A percentile compares a stretch with the other conserved stretches of the same genome.
Evolutionary conservation across 1,140 invertebrate species (phyloP).

Genomic region (Micrasema minimum): DNA sequence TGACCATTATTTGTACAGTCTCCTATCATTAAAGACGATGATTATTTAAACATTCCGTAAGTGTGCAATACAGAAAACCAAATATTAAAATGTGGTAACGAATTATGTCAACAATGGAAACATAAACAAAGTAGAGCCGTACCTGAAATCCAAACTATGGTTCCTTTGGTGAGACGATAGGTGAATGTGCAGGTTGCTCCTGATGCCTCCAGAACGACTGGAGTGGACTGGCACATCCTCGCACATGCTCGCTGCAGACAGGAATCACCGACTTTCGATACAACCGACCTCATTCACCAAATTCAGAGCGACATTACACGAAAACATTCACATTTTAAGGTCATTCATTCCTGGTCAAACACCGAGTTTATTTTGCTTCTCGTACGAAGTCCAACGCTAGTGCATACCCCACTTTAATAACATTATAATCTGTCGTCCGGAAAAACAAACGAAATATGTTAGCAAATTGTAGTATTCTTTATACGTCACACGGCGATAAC

Average conservation of each 20-base stretch:
- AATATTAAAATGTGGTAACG: slow-evolving; percentile 14
- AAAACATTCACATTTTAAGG: slow-evolving; percentile 42
- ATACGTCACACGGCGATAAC: slow-evolving; percentile 46
- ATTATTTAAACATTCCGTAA: no score
- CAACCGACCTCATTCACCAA: slow-evolving; percentile 40
- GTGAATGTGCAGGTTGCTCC: slow-evolving; percentile 27
- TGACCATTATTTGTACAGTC: no score
- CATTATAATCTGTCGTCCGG: slow-evolving; percentile 26
- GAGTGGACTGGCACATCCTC: slow-evolving; percentile 44
- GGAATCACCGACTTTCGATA: slow-evolving; percentile 34
- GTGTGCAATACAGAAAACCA: not conserved
- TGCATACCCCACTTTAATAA: slow-evolving; percentile 20
- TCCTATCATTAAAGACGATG: no score
- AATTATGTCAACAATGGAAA: slow-evolving; percentile 8
- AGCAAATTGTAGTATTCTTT: slow-evolving; percentile 33
- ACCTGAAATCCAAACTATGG: slow-evolving; percentile 43
- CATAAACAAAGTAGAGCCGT: slow-evolving; percentile 6
- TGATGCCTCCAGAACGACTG: slow-evolving; percentile 38
- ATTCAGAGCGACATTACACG: slow-evolving; percentile 23
- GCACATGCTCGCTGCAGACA: slow-evolving; percentile 43
- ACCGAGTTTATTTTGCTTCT: slow-evolving; percentile 2
- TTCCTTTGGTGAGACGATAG: slow-evolving; percentile 40
- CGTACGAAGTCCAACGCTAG: not conserved
- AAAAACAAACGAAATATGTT: slow-evolving; percentile 37
- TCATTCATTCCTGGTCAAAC: slow-evolving; percentile 24